These are phyloP conservation scores for Drosophila elegans DNA, from an alignment of 1,140 invertebrate species.

Conservation along the genomic window DNA sequence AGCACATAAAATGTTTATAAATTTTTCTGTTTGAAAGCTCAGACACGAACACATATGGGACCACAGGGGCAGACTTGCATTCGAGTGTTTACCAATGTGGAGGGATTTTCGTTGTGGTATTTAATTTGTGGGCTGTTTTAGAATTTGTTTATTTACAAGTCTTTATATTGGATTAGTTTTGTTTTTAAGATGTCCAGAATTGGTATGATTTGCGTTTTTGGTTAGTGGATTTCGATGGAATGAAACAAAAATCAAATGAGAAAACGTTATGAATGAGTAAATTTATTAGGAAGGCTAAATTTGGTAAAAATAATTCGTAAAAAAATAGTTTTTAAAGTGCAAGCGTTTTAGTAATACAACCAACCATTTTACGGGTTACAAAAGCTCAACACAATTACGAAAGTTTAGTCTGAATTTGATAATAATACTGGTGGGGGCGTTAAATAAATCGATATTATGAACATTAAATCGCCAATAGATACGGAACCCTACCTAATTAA, in stretches of 20 bases:
- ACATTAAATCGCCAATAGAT: neutral
- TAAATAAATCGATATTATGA: neutral
- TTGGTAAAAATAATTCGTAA: neutral
- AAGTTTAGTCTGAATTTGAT: no score
- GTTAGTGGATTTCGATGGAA: conserved; percentile 50
- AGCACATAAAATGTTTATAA: conserved; percentile 71
- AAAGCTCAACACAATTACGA: no score
- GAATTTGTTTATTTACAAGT: conserved; percentile 52
- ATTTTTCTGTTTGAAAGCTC: conserved; percentile 61
- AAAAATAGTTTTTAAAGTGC: neutral
- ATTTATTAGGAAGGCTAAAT: conserved; percentile 1
- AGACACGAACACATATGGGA: conserved; percentile 74
- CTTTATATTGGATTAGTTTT: conserved; percentile 7
- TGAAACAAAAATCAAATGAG: conserved; percentile 66
- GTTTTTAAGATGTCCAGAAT: conserved; percentile 56
- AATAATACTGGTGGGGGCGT: no score
- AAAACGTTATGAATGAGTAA: conserved; percentile 56
- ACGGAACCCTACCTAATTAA: neutral
- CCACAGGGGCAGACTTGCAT: conserved; percentile 24
- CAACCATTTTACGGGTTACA: no score
- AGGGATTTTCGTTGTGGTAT: conserved; percentile 29
- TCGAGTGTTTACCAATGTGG: conserved; percentile 19
- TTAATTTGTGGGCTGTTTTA: conserved; percentile 17
- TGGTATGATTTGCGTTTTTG: conserved; percentile 48
- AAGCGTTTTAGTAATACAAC: no score